Evolutionary conservation across 2,113 vertebrate genomes (phyloP).

Genomic region (Epinephelus lanceolatus): DNA sequence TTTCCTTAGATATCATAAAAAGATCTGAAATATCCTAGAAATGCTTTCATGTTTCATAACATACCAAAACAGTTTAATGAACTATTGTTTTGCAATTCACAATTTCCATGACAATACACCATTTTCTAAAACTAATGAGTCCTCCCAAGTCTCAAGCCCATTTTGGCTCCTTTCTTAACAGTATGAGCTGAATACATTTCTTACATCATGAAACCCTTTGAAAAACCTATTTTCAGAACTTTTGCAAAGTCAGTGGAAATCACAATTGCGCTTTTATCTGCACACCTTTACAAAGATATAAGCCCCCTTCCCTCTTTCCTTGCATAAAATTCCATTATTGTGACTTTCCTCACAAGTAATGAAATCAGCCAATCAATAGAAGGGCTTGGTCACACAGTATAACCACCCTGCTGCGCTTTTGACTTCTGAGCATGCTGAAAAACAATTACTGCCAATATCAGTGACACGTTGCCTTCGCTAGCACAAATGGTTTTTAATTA

Average conservation of each 20-base stretch:
- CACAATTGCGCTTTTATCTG: background rate
- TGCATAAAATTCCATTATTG: conserved; percentile 39
- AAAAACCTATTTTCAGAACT: conserved; percentile 1
- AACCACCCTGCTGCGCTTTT: conserved; percentile 27
- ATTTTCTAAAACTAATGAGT: background rate
- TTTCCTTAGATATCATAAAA: background rate
- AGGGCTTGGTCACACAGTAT: conserved; percentile 47
- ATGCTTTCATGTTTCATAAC: background rate
- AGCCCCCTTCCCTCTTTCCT: background rate
- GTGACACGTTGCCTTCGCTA: conserved; percentile 3
- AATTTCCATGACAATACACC: background rate
- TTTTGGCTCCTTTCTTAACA: background rate
- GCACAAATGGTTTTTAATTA: conserved; percentile 30
- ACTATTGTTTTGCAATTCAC: background rate
- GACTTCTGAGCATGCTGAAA: conserved; percentile 16
- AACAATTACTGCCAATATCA: conserved; percentile 38
- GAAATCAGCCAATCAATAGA: conserved; percentile 63
- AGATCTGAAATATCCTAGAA: background rate
- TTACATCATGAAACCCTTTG: background rate
- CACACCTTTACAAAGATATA: conserved; percentile 7
- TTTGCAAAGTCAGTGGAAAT: conserved; percentile 18
- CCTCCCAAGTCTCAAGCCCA: background rate
- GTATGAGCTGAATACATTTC: background rate
- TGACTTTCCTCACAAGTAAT: conserved; percentile 40
- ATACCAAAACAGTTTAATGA: background rate